Evolutionary conservation across 2,888 invertebrate genomes (phyloP).

Genomic region (Drosophila emarginata): DNA sequence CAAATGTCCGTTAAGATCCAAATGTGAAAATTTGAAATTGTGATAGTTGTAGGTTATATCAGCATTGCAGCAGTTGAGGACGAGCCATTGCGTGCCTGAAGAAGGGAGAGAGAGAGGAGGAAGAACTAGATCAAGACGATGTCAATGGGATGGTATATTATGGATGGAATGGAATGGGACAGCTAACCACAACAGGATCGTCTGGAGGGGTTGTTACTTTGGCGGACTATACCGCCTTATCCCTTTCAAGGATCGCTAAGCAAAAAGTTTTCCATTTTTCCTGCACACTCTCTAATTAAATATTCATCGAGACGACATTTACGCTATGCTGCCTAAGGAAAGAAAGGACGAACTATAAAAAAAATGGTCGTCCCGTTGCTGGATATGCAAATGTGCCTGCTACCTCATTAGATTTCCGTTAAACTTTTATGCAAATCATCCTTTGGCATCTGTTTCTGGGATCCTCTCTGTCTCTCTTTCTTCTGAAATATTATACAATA

Average conservation of each 20-base stretch:
- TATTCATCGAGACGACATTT: constrained; percentile 80
- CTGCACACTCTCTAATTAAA: constrained; percentile 72
- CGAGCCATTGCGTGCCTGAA: constrained; percentile 14
- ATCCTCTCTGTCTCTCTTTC: constrained; percentile 34
- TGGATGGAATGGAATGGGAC: constrained; percentile 31
- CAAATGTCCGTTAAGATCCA: constrained; percentile 61
- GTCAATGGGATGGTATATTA: constrained; percentile 14
- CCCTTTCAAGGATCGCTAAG: constrained; percentile 55
- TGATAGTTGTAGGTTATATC: constrained; percentile 46
- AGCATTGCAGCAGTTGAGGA: not conserved
- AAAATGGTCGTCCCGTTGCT: constrained; percentile 42
- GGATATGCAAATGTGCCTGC: constrained; percentile 52
- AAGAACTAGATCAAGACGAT: constrained; percentile 68
- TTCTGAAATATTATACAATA: constrained; percentile 72
- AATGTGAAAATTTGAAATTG: constrained; percentile 49
- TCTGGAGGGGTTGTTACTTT: constrained; percentile 51
- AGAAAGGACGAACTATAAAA: constrained; percentile 35
- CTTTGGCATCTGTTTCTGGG: constrained; percentile 67
- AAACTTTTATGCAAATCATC: constrained; percentile 73
- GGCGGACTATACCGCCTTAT: constrained; percentile 39
- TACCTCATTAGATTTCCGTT: constrained; percentile 73
- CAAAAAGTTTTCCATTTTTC: constrained; percentile 24
- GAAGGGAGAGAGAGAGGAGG: constrained; percentile 12
- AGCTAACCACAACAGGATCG: constrained; percentile 58
- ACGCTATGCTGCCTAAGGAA: constrained; percentile 37